Base-by-base conservation (phyloP, 2,797 vertebrate species). In the Phrynocephalus vlangalii region DNA sequence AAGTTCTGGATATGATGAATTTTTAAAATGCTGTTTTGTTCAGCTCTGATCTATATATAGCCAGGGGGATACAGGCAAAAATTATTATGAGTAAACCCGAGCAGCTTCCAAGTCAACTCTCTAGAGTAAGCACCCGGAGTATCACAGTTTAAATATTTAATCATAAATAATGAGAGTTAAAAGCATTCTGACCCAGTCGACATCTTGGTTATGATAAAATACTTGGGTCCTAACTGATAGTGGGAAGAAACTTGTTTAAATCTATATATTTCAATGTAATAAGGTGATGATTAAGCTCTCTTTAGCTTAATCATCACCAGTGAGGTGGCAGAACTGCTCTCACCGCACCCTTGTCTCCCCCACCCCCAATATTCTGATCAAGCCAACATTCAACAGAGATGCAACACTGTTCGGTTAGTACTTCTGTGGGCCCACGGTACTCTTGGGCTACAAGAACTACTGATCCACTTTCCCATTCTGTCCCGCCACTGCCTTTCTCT, bases 141-240 rank as follows among this genome's bases (percentile, higher is more conserved):
- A 50, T 22, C 44, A 30, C 44, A 83, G 68, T 52, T 83, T 71
- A 50, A 71, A 72, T 72, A 72, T 83, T 72, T 83, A 83, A 83
- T 83, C 48, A 33, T 83, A 83, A 83, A 72, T 83, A 83, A 72
- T 30, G 72, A 18, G 18, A 28, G 20, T 72, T 20, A 83, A 82
- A 83, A 33, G 48, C n/a, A 4, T 83, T 83, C 44, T 15, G 72
- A 72, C 50, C 68, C 82, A 72, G 56, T 83, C 48, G 15, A 30
- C 24, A 72, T 3, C 68, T 50, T 33, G 26, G 48, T 52, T 52
- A 71, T 71, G 63, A 71, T 2, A 83, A 50, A 52, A 83, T 50
- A n/a, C 48, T 22, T 71, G 48, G 48, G 48, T 50, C 18, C 44
- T 56, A n/a, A 72, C 48, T 52, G 68, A 28, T 3, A 20, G 52